Percentiles rank a stretch among this genome's conserved stretches.
These are phyloP conservation scores for Sialia sialis DNA, from an alignment of 2,113 vertebrate genomes.

Conservation along the genomic window DNA sequence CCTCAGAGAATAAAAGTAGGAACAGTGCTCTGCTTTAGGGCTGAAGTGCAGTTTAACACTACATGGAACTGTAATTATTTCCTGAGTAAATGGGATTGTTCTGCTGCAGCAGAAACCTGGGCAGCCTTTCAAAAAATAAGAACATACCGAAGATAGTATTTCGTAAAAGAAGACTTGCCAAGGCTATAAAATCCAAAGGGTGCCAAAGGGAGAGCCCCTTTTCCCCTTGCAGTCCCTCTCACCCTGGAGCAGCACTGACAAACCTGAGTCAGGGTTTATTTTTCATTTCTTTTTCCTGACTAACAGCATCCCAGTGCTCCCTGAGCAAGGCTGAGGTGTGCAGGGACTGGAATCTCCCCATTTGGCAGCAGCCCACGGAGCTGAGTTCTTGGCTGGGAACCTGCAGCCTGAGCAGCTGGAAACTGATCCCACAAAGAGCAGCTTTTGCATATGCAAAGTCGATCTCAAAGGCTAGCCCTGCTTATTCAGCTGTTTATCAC, in stretches of 20 bases:
- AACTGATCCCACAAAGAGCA: background rate
- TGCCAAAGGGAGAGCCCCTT: background rate
- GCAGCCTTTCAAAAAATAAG: background rate
- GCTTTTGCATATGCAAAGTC: background rate
- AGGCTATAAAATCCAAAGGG: background rate
- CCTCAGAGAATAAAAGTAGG: background rate
- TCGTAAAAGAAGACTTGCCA: background rate
- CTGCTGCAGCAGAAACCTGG: background rate
- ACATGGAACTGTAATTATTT: fast-evolving
- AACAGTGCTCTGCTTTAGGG: background rate
- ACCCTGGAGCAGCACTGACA: background rate
- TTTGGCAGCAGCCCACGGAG: background rate
- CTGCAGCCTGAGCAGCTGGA: background rate
- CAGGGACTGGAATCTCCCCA: background rate
- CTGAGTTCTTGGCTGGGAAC: background rate
- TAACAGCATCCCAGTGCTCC: background rate
- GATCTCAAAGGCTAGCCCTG: background rate
- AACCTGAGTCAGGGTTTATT: background rate
- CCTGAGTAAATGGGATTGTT: background rate
- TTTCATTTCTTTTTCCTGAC: background rate
- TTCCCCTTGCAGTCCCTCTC: background rate
- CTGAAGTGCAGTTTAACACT: background rate
- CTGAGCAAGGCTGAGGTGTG: background rate
- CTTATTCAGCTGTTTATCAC: background rate
- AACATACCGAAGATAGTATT: fast-evolving